Evolutionary conservation across 2,888 invertebrate genomes (phyloP).

Genomic region (Hedya salicella): DNA sequence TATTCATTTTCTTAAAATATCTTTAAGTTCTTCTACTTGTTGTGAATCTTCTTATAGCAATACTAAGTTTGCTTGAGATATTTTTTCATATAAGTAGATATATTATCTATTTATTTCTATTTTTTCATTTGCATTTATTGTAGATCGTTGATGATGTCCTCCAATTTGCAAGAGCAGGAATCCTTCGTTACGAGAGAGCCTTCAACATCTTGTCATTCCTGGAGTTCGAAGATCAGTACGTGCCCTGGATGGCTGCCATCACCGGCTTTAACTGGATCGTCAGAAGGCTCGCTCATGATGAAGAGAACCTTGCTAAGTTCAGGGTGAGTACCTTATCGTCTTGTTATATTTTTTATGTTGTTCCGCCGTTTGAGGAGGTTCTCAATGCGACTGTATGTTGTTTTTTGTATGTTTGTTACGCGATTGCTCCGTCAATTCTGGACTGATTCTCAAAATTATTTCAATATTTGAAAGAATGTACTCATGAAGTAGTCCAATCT

Average conservation of each 20-base stretch:
- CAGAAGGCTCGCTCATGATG: slow-evolving; percentile 54
- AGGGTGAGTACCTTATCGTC: slow-evolving; percentile 46
- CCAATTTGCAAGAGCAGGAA: slow-evolving; percentile 74
- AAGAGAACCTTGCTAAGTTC: slow-evolving; percentile 45
- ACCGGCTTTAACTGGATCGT: slow-evolving; percentile 59
- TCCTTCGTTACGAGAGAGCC: slow-evolving; percentile 70
- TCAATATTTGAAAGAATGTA: no score
- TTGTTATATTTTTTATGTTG: no score
- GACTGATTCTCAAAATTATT: no score
- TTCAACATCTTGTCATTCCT: slow-evolving; percentile 78
- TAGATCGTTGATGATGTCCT: slow-evolving; percentile 83
- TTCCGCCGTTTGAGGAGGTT: no score
- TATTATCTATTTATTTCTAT: neutral
- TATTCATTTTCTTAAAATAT: no score
- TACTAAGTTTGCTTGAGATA: no score
- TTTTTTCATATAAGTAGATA: no score
- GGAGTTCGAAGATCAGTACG: slow-evolving; percentile 81
- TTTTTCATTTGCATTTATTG: neutral
- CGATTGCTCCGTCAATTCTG: no score
- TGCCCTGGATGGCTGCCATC: slow-evolving; percentile 86
- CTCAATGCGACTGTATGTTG: no score
- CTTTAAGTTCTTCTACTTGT: no score
- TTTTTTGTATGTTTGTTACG: no score
- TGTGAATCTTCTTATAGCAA: neutral
- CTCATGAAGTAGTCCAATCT: no score